Evolutionary conservation across 1,140 invertebrate genomes (phyloP), one percentile per base, ranked within the genome.

Genomic region (Samia ricini): DNA sequence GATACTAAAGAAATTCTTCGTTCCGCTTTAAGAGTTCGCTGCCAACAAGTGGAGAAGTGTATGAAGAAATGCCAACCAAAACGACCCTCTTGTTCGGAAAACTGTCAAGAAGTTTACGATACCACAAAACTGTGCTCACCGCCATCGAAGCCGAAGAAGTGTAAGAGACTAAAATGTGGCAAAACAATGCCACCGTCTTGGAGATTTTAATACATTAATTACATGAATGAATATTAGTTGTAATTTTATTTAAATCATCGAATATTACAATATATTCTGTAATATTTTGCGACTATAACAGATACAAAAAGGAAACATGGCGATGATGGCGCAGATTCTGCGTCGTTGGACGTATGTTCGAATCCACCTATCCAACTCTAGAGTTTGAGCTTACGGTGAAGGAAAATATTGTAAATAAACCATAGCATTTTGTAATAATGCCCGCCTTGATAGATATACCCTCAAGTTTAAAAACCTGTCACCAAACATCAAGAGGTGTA

Each of bases 181-280:
- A 74, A 65, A 33, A 83, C 77, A 1, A 69, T 77, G 71, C 80
- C 80, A 19, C 77, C 80, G 2, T 33, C 20, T 12, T 82, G 77
- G 77, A 52, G 68, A 42, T 58, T 65, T 20, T 20, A 15, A 42
- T 15, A 12, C 12, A 7, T 15, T 42, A 12, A 42, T 42, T 15
- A 42, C n/a, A 42, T 42, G 4, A 42, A 42, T 42, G 1, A 0
- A 54, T 15, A 56, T 42, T 51, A 15, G 33, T 36, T 36, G 33
- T 36, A 49, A 49, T 18, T 4, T 15, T 49, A 15, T 49, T 49
- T 49, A 4, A 49, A 8, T 49, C 19, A 18, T 49, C 33, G 33
- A 36, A 36, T 36, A 8, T 8, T 8, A 36, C 33, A 15, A 36
- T n/a, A 36, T 36, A 36, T 8, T 36, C 33, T 15, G 33, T 36